Percentiles rank a stretch among this genome's conserved stretches.
phyloP scores from a whole-genome alignment of 2,888 invertebrate genomes.

The Melanotus villosus region DNA sequence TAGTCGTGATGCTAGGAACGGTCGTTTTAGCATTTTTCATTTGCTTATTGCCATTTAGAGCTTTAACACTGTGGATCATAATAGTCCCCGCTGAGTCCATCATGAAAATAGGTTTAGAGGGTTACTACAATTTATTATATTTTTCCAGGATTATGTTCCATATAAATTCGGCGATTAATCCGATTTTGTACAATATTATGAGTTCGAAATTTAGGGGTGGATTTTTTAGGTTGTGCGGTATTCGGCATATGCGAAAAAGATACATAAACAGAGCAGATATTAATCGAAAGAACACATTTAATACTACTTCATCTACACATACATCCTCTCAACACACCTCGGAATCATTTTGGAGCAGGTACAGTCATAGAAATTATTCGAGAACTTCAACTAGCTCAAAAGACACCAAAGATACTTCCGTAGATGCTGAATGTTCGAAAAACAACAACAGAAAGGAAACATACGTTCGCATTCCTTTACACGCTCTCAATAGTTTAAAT shows the following conservation, averaged over 20 bases:
- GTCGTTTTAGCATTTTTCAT: slow-evolving; percentile 93
- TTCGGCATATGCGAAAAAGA: slow-evolving; percentile 63
- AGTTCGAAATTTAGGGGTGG: slow-evolving; percentile 92
- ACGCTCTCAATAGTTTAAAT: slow-evolving; percentile 56
- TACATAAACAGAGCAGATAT: slow-evolving; percentile 68
- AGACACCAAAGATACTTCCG: slow-evolving; percentile 59
- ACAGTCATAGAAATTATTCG: slow-evolving; percentile 70
- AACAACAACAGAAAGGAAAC: slow-evolving; percentile 55
- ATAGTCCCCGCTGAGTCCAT: slow-evolving; percentile 78
- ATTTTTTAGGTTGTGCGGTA: slow-evolving; percentile 78
- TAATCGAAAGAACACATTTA: slow-evolving; percentile 77
- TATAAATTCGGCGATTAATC: slow-evolving; percentile 92
- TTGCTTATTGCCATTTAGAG: slow-evolving; percentile 90
- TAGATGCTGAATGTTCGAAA: slow-evolving; percentile 48
- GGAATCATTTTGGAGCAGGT: slow-evolving; percentile 76
- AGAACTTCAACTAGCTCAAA: slow-evolving; percentile 58
- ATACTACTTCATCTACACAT: slow-evolving; percentile 76
- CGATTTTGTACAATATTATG: slow-evolving; percentile 92
- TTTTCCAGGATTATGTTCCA: slow-evolving; percentile 91
- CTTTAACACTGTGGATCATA: slow-evolving; percentile 90
- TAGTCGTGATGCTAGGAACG: slow-evolving; percentile 90
- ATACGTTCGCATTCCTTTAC: slow-evolving; percentile 61
- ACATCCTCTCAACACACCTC: slow-evolving; percentile 74
- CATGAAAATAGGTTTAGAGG: slow-evolving; percentile 80
- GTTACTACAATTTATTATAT: slow-evolving; percentile 86